A percentile compares a stretch with the other conserved stretches of the same genome.
These are phyloP conservation scores for Hirudinaria manillensis DNA, from an alignment of 2,888 invertebrate genomes.

Conservation along the genomic window DNA sequence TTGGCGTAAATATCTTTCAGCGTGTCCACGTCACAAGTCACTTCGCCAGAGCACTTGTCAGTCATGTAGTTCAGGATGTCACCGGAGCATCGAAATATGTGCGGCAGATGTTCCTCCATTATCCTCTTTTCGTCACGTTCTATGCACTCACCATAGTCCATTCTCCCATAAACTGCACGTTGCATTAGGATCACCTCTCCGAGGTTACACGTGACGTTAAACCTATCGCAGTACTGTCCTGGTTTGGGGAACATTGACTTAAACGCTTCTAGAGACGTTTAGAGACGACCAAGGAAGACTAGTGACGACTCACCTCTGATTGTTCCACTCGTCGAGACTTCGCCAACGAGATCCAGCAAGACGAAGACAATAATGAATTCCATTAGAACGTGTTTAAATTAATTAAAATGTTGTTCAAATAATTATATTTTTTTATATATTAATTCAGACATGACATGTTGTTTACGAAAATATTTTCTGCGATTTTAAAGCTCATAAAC, in stretches of 20 bases:
- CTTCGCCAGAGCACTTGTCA: conserved; percentile 13
- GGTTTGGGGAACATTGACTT: neutral
- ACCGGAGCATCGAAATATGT: conserved; percentile 10
- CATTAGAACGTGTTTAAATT: no score
- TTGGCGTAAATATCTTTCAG: no score
- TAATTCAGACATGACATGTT: no score
- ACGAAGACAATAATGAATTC: no score
- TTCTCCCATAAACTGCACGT: conserved; percentile 10
- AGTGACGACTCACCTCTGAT: neutral
- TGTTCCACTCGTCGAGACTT: neutral
- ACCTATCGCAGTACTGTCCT: conserved; percentile 8
- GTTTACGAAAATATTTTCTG: no score
- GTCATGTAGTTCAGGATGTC: conserved; percentile 1
- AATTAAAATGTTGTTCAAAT: no score
- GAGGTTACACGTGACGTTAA: conserved; percentile 5
- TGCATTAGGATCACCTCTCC: conserved; percentile 19
- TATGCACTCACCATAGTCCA: conserved; percentile 20
- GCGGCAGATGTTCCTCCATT: neutral
- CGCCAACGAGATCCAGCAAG: no score
- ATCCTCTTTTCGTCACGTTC: neutral
- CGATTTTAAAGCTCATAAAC: no score
- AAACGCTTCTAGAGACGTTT: neutral
- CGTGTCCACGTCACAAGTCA: neutral
- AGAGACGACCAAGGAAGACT: neutral
- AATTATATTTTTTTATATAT: no score